Evolutionary conservation across 2,888 invertebrate species (phyloP).

Genomic region (Heliconius hortense): DNA sequence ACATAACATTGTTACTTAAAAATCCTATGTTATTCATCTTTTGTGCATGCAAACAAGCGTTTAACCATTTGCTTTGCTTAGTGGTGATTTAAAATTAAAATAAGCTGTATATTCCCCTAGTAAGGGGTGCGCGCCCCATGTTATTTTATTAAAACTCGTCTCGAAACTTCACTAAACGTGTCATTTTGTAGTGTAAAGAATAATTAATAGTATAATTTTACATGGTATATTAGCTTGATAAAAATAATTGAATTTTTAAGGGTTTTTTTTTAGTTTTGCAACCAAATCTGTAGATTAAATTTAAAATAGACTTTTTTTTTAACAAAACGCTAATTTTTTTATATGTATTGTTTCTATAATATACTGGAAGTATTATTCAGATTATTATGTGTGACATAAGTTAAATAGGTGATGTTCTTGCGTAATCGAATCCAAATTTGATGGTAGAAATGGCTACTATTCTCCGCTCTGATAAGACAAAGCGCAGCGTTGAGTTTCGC

Average conservation of each 20-base stretch:
- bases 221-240: constrained; percentile 26
- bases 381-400: no score
- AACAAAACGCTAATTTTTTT: no score
- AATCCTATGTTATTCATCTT: constrained; percentile 6
- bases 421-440: no score
- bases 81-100: constrained; percentile 48
- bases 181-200: constrained; percentile 38
- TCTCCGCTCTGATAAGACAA: no score
- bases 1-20: neutral
- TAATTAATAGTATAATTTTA: constrained; percentile 41
- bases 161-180: constrained; percentile 35
- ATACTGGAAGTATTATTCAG: no score
- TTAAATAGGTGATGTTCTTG: no score
- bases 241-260: neutral
- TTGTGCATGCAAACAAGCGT: constrained; percentile 33
- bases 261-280: neutral
- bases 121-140: constrained; percentile 39
- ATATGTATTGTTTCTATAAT: no score
- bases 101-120: constrained; percentile 40
- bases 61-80: constrained; percentile 44
- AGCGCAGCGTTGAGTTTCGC: no score
- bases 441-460: no score
- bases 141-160: constrained; percentile 44
- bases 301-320: neutral
- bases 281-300: neutral